Evolutionary conservation across 2,888 invertebrate species (phyloP), one percentile per base, ranked within the genome.

Genomic region (Acheta domesticus): DNA sequence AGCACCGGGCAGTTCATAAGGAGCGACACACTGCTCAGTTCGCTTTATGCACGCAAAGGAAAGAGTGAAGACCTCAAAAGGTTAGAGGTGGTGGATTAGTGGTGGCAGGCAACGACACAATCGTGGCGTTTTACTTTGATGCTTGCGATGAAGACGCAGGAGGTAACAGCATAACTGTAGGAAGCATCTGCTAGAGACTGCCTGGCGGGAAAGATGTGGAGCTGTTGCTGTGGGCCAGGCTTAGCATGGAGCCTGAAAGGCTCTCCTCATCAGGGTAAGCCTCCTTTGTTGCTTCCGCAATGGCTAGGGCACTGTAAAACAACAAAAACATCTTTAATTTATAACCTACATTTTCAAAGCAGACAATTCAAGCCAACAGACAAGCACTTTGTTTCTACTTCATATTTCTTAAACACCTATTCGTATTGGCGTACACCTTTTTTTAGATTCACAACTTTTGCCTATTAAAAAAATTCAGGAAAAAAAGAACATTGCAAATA

Each of bases 201-300:
- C 82, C 81, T 62, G 94, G 93, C 85, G 95, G 95, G 89, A 95
- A 95, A 89, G 94, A 94, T 86, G 95, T 94, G 85, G 96, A 96
- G 88, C 96, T 96, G 91, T 96, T 96, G 91, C 96, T 96, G 90
- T 96, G 96, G 83, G 96, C 96, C 88, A 98, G 92, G 89, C 97
- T 97, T 86, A 95, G 90, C 94, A 97, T 95, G 84, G 97, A 97
- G 85, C 97, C 97, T 81, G 96, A 96, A 84, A 97, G 91, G 86
- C 96, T 96, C 85, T 93, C 93, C 87, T 96, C 97, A 84, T 96
- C 96, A 84, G 93, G 93, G 89, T 94, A 96, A 84, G 93, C 92
- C 87, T 96, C 96, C 85, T 94, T 92, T 84, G 96, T 95, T 86
- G 95, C 95, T 88, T 97, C 96, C 80, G 94, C 94, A 86, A 98